Evolutionary conservation across 2,113 vertebrate genomes (phyloP).

Genomic region (Aptenodytes forsteri): DNA sequence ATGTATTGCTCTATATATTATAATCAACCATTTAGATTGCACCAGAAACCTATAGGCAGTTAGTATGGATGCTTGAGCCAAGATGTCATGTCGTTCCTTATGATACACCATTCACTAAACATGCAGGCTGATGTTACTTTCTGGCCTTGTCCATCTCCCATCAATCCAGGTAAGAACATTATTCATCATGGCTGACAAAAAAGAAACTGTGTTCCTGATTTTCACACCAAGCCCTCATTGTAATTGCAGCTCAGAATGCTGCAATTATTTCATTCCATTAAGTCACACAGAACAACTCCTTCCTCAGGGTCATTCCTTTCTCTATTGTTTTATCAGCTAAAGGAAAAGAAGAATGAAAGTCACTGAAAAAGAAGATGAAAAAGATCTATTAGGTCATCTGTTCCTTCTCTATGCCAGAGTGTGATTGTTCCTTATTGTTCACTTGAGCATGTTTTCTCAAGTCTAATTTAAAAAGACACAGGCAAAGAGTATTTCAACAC

Average conservation of each 20-base stretch:
- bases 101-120: not conserved
- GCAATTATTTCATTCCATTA: not conserved
- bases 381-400: not conserved
- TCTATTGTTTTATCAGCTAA: not conserved
- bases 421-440: not conserved
- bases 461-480: not conserved
- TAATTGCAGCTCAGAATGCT: not conserved
- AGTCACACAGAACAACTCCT: not conserved
- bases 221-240: not conserved
- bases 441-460: not conserved
- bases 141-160: not conserved
- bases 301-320: conserved; percentile 1
- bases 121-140: not conserved
- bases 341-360: not conserved
- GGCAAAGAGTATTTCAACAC: not conserved
- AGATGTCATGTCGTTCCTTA: not conserved
- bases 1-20: not conserved
- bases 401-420: not conserved
- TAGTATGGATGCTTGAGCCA: not conserved
- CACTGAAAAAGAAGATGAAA: not conserved
- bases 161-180: not conserved
- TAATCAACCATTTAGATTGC: not conserved
- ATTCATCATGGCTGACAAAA: not conserved
- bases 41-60: not conserved
- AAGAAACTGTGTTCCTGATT: not conserved